Evolutionary conservation across 2,113 vertebrate species (phyloP).

Genomic region (Murina feae): DNA sequence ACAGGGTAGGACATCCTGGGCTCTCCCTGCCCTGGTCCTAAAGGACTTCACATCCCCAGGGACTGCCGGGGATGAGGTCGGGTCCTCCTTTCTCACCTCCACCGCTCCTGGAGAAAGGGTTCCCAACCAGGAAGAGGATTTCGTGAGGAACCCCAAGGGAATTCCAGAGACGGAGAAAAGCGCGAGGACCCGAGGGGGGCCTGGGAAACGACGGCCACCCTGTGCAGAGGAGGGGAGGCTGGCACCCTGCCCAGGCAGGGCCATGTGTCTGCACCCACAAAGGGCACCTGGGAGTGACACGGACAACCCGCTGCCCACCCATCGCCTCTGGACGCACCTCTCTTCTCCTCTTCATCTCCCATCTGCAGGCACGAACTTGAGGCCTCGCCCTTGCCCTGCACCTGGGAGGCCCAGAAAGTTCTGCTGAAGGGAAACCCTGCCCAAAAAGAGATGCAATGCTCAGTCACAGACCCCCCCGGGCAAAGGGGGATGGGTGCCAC

Average conservation of each 20-base stretch:
- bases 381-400: constrained; percentile 8
- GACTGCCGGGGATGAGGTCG: background rate
- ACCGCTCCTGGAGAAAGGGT: background rate
- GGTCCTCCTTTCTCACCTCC: background rate
- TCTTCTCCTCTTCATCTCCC: constrained; percentile 22
- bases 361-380: background rate
- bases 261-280: rapidly evolving
- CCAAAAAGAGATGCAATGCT: background rate
- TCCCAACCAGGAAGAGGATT: background rate
- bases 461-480: rapidly evolving
- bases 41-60: background rate
- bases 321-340: background rate
- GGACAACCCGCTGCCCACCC: background rate
- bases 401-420: constrained; percentile 54
- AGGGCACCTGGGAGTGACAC: background rate
- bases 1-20: background rate
- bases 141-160: background rate
- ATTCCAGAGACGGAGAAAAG: background rate
- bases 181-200: background rate
- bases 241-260: background rate
- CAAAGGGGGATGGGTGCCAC: background rate
- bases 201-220: background rate
- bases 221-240: background rate
- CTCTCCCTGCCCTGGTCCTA: background rate
- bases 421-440: constrained; percentile 59